phyloP scores from a whole-genome alignment of 1,140 invertebrate genomes.

The Limonius californicus region DNA sequence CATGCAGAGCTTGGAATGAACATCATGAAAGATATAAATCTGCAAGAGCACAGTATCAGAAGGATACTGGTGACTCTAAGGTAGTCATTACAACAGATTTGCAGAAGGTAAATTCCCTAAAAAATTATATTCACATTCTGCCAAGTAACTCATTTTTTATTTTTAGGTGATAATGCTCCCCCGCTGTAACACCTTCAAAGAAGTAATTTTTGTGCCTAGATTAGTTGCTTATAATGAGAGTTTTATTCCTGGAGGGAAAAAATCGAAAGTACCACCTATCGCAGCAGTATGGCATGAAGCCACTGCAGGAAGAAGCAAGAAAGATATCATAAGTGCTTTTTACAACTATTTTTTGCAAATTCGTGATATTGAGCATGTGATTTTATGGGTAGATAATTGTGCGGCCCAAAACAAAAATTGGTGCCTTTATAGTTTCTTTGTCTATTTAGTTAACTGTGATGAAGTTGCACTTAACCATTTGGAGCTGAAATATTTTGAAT shows the following conservation, averaged over 20 bases:
- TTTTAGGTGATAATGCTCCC: conserved; percentile 30
- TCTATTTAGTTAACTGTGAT: conserved; percentile 7
- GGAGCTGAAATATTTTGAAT: too few relatives aligned
- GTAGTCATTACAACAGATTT: conserved; percentile 14
- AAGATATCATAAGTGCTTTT: conserved; percentile 37
- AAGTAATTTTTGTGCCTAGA: conserved; percentile 28
- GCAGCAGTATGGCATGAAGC: conserved; percentile 36
- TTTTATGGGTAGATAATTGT: too few relatives aligned
- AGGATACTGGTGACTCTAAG: not conserved
- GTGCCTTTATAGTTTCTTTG: conserved; percentile 21
- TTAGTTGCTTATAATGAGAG: conserved; percentile 32
- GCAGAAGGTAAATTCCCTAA: conserved; percentile 17
- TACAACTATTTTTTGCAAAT: conserved; percentile 34
- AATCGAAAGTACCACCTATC: conserved; percentile 19
- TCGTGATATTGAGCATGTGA: conserved; percentile 24
- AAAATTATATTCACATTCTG: not conserved
- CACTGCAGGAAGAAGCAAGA: conserved; percentile 24
- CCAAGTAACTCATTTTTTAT: too few relatives aligned
- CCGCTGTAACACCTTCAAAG: conserved; percentile 30
- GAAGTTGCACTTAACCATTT: conserved; percentile 10
- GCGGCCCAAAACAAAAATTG: too few relatives aligned
- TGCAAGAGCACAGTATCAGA: not conserved
- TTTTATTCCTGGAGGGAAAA: conserved; percentile 19
- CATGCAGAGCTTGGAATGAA: not conserved
- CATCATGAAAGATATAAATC: not conserved